Evolutionary conservation across 37 sponge, comb jelly and placozoan genomes (phyloP), one percentile per base, ranked within the genome.

Genomic region (Eunapius fragilis): DNA sequence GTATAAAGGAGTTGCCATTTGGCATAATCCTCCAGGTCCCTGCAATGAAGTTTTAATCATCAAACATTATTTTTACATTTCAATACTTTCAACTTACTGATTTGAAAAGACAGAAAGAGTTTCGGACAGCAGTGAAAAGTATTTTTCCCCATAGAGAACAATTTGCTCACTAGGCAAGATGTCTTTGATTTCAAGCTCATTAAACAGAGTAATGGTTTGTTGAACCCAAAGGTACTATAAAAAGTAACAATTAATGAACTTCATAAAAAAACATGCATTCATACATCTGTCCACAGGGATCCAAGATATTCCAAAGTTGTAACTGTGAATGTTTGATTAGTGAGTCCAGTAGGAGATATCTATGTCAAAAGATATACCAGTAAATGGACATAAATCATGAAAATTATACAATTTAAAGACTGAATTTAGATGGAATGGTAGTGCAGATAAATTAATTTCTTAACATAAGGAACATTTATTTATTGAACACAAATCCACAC

Each of bases 1-100:
- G 36, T 76, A 0, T 48, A 27, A 2, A 72, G 45, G 5, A 82
- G 69, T 48, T 75, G 77, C 88, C 88, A 88, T 68, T 88, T 81
- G 45, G 68, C 82, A 75, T 88, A 88, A 74, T 88, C 82, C 71
- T 82, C 50, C 37, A 88, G 27, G 38, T 28, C 81, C 4, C 80
- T 80, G 58, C 33, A 2, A n/a, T 6, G 30, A 35, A 23, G 14
- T 30, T 35, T 45, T 9, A 45, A 45, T 45, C 47, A 34, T n/a
- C 6, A 35, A 17, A 9, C 3, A 7, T 24, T 28, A 31, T 12
- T 32, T 25, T 34, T 12, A 5, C 4, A 12, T 35, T 35, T 28
- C 31, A 45, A 45, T 11, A 11, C 7, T 9, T 45, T 45, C 9
- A 19, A 19, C 58, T 58, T 58, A 58, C 58, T 17, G 6, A 58